Percentiles rank a stretch among this genome's conserved stretches.
phyloP scores from a whole-genome alignment of 2,113 vertebrate genomes.

The Donacobius atricapilla region DNA sequence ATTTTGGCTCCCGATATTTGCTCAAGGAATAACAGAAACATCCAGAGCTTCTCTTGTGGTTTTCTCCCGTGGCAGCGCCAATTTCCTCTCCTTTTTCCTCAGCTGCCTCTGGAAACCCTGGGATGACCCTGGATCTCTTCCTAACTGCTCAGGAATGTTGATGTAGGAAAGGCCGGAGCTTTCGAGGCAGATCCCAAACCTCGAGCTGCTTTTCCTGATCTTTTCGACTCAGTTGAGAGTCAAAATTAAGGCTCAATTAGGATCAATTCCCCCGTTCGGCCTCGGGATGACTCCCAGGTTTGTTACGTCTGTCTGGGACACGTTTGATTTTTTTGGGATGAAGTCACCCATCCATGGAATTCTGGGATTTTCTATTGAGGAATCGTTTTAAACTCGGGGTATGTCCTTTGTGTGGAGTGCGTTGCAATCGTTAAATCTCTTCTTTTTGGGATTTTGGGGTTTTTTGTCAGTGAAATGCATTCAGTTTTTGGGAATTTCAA shows the following conservation, averaged over 20 bases:
- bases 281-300: neutral
- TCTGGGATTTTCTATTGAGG: neutral
- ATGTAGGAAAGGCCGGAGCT: slow-evolving; percentile 22
- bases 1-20: neutral
- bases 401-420: too few species aligned
- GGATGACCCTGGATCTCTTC: slow-evolving; percentile 24
- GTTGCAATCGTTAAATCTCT: neutral
- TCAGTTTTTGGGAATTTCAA: neutral
- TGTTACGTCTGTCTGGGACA: neutral
- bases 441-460: neutral
- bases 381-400: neutral
- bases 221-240: neutral
- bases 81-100: slow-evolving; percentile 10
- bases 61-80: neutral
- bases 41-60: slow-evolving; percentile 21
- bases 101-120: slow-evolving; percentile 12
- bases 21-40: neutral
- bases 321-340: neutral
- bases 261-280: neutral
- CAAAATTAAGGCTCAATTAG: too few species aligned
- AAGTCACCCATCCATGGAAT: neutral
- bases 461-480: neutral
- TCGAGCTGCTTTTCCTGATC: neutral
- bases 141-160: slow-evolving; percentile 22
- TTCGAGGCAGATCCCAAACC: slow-evolving; percentile 35